Percentiles rank a stretch among this genome's conserved stretches.
These are phyloP conservation scores for Fringilla coelebs DNA, from an alignment of 2,797 vertebrate genomes.

Conservation along the genomic window DNA sequence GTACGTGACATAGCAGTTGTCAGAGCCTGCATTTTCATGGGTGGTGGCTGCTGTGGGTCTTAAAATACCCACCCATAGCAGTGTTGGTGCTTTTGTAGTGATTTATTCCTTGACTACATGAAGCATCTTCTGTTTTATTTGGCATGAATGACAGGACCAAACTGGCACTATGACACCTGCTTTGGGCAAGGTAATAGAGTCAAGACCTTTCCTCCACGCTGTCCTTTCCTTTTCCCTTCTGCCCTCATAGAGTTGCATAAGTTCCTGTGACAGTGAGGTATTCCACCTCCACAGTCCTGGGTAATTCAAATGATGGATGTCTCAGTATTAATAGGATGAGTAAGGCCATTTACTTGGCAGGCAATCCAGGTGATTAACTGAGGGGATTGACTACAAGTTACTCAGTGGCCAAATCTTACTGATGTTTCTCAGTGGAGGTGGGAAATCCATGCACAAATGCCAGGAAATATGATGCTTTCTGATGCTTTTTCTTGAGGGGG, in stretches of 20 bases:
- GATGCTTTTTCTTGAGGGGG: not conserved
- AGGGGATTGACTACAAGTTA: not conserved
- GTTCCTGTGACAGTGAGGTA: not conserved
- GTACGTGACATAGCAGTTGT: accelerated
- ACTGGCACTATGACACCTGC: not conserved
- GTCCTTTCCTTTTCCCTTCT: not conserved
- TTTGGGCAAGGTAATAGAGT: not conserved
- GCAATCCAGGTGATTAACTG: not conserved
- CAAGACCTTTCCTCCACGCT: not conserved
- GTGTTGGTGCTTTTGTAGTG: not conserved
- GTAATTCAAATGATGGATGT: not conserved
- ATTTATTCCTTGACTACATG: not conserved
- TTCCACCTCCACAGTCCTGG: not conserved
- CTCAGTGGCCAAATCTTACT: not conserved
- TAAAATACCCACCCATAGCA: not conserved
- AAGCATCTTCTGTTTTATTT: not conserved
- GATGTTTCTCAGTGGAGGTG: not conserved
- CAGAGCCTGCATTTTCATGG: not conserved
- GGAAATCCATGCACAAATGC: not conserved
- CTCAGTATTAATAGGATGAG: not conserved
- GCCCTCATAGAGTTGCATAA: not conserved
- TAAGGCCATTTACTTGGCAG: not conserved
- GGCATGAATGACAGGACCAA: not conserved
- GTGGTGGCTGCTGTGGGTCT: not conserved
- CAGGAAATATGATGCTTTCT: not conserved